A percentile compares a stretch with the other conserved stretches of the same genome.
These are phyloP conservation scores for Triplophysa rosa DNA, from an alignment of 2,113 vertebrate species.

Conservation along the genomic window DNA sequence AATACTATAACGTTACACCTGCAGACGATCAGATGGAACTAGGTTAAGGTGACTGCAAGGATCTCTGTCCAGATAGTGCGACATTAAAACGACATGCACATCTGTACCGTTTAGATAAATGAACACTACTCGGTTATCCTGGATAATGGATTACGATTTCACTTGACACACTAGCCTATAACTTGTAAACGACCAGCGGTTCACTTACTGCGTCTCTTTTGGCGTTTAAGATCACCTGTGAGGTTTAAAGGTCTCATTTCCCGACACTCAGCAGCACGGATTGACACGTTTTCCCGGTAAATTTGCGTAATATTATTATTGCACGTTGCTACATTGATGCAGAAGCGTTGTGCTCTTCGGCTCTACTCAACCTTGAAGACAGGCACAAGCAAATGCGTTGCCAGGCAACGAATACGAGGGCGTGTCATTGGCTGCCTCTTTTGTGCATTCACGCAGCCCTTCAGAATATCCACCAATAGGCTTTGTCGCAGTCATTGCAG, in stretches of 20 bases:
- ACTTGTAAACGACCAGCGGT: background rate
- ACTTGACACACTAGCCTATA: background rate
- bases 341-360: background rate
- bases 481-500: background rate
- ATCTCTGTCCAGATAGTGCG: background rate
- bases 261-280: background rate
- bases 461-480: constrained; percentile 19
- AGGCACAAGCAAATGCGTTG: constrained; percentile 72
- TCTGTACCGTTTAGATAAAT: background rate
- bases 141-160: background rate
- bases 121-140: too few species aligned
- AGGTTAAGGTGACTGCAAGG: constrained; percentile 13
- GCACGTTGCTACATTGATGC: constrained; percentile 8
- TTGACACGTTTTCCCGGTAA: background rate
- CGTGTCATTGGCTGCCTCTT: constrained; percentile 59
- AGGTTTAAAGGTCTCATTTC: background rate
- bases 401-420: constrained; percentile 65
- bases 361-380: constrained; percentile 71
- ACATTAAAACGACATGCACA: background rate
- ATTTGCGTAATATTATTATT: background rate
- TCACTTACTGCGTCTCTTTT: constrained; percentile 18
- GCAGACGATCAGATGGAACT: background rate
- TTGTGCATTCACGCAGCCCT: background rate
- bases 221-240: background rate
- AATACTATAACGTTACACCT: too few species aligned